Evolutionary conservation across 2,888 invertebrate species (phyloP).

Genomic region (Melinopterus prodromus): DNA sequence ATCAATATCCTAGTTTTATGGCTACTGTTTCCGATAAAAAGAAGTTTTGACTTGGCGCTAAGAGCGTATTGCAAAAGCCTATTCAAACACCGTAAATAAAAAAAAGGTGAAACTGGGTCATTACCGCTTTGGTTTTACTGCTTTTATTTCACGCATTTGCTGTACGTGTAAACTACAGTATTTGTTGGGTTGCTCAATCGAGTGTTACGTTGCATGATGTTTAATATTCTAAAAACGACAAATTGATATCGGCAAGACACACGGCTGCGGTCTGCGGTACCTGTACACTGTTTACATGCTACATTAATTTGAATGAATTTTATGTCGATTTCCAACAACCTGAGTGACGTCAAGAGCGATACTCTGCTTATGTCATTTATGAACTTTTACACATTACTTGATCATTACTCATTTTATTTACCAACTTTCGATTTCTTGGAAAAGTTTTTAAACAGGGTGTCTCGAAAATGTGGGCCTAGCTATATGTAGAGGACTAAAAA

Average conservation of each 20-base stretch:
- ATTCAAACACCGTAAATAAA: background rate
- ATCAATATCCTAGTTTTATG: background rate
- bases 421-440: background rate
- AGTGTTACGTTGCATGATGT: background rate
- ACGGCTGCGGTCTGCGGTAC: background rate
- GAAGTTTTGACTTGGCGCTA: background rate
- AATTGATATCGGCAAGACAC: background rate
- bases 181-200: background rate
- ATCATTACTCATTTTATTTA: background rate
- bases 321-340: background rate
- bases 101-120: background rate
- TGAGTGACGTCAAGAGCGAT: background rate
- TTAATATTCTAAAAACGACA: background rate
- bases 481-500: too few species aligned
- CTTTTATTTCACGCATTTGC: background rate
- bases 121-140: background rate
- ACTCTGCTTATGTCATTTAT: background rate
- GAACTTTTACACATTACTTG: background rate
- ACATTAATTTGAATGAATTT: background rate
- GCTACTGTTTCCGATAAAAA: background rate
- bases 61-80: background rate
- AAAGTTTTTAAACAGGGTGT: background rate
- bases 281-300: background rate
- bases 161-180: background rate
- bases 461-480: too few species aligned